Evolutionary conservation across 2,888 invertebrate genomes (phyloP), one percentile per base, ranked within the genome.

Genomic region (Abscondita cerata): DNA sequence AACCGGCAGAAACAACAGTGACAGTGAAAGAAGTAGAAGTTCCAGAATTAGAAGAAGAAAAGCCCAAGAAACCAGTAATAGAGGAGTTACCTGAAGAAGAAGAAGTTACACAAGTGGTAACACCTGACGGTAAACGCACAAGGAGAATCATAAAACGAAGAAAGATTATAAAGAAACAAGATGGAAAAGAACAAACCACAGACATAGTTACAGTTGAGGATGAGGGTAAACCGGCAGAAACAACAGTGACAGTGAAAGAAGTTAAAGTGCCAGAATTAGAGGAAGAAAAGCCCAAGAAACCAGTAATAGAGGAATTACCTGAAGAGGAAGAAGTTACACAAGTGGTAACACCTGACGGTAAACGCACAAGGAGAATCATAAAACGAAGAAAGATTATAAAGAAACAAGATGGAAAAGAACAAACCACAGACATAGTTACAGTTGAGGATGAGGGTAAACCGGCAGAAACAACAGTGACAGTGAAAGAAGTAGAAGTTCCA

Each of bases 121-220:
- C 18, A 3, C 8, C 16, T 4, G 44, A 44, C 19, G 44, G 44
- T 18, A 44, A 44, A 16, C 44, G 44, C 18, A 44, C 44, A 8
- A 44, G 68, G 52, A 65, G 58, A 41, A 75, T 57, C 59, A 62
- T 72, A 1, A 68, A 71, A 11, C 76, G 73, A 66, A 73, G 77
- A 3, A 72, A 33, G 74, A 73, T 61, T 64, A 57, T 41, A 48
- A 6, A 72, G 1, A 12, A 12, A 33, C 46, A 62, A 56, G 63
- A 53, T 59, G 53, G 59, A 50, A 68, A n/a, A 59, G 69, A 68
- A 62, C 66, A 83, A 69, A 72, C 80, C 4, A 83, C 81, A 0
- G 80, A 81, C 75, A 82, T 83, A 31, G 74, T 76, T 53, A 82
- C 82, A 4, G 73, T 80, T 18, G 77, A 79, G 68, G 73, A 79